Evolutionary conservation across 2,113 vertebrate genomes (phyloP).

Genomic region (Microtus ochrogaster): DNA sequence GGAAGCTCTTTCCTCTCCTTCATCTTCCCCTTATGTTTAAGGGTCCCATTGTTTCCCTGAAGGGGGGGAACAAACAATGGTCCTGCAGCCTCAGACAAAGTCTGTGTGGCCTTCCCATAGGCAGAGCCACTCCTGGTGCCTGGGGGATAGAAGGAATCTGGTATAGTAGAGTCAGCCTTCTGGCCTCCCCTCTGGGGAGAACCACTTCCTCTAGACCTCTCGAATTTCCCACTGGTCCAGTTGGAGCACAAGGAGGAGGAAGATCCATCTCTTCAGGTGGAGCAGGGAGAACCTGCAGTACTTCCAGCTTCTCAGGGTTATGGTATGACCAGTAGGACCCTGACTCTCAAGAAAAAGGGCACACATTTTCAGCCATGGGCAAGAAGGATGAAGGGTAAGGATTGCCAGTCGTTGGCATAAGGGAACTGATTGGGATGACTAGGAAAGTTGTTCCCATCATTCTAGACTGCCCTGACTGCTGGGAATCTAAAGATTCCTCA

Average conservation of each 20-base stretch:
- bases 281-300: background rate
- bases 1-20: background rate
- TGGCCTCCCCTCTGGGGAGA: background rate
- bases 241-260: background rate
- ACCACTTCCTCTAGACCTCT: background rate
- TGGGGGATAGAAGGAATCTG: background rate
- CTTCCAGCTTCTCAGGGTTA: background rate
- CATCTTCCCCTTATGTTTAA: background rate
- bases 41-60: background rate
- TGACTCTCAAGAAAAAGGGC: background rate
- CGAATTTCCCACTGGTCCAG: background rate
- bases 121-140: background rate
- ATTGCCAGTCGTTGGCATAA: background rate
- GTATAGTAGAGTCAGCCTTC: background rate
- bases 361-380: background rate
- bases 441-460: background rate
- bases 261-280: background rate
- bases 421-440: background rate
- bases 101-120: background rate
- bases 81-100: background rate
- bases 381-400: background rate
- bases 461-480: background rate
- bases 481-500: background rate
- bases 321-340: background rate
- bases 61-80: background rate